phyloP scores from a whole-genome alignment of 2,888 invertebrate genomes.

The Melinaea marsaeus region DNA sequence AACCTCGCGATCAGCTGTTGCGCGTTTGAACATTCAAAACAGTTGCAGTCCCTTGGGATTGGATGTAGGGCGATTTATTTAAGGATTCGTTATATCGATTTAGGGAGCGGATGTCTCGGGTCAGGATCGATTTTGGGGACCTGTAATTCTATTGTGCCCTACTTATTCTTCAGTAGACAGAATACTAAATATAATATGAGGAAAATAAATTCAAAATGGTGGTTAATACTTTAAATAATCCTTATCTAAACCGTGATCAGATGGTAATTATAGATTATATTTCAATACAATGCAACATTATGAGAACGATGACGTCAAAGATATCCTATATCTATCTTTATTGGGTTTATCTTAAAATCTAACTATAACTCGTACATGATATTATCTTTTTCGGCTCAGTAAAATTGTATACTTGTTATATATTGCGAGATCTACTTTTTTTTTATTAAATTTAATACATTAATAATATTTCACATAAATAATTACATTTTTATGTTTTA shows the following conservation, averaged over 20 bases:
- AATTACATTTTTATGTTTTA: no score
- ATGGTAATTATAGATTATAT: constrained; percentile 10
- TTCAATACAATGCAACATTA: constrained; percentile 24
- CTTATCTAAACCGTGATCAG: no score
- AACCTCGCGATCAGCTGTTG: constrained; percentile 72
- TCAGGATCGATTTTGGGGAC: constrained; percentile 1
- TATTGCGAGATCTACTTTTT: no score
- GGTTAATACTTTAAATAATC: no score
- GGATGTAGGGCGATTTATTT: constrained; percentile 32
- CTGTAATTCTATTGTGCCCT: no score
- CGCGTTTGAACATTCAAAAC: constrained; percentile 67
- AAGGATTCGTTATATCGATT: constrained; percentile 4
- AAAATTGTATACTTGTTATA: no score
- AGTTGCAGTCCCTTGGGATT: constrained; percentile 33
- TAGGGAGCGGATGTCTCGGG: constrained; percentile 1
- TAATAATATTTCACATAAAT: no score
- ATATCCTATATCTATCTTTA: constrained; percentile 20
- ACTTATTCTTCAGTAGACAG: no score
- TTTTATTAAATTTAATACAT: no score
- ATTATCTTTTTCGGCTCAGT: not conserved
- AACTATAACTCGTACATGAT: not conserved
- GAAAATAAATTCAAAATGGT: no score
- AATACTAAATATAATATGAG: no score
- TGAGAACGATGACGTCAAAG: constrained; percentile 12
- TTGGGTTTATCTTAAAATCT: constrained; percentile 8